Conservation (phyloP, 1,140 invertebrate species). For the Magallana angulata region DNA sequence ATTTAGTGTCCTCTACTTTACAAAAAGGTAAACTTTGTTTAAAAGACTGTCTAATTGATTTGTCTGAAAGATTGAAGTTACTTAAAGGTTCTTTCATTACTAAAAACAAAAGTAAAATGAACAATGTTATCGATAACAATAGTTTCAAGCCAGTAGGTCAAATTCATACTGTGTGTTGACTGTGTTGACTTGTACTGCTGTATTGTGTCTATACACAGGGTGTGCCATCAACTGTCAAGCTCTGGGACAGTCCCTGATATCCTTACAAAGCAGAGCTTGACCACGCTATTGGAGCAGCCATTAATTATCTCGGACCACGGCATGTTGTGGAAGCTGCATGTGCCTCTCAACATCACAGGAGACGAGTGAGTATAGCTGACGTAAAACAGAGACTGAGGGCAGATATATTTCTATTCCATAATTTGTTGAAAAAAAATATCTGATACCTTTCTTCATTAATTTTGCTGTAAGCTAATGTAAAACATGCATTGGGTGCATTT, state of each 20-base stretch:
- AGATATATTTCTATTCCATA: too few species aligned
- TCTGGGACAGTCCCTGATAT: conserved; percentile 89
- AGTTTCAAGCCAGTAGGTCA: too few species aligned
- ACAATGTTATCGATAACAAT: too few species aligned
- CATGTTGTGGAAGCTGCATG: conserved; percentile 84
- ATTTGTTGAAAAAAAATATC: background rate
- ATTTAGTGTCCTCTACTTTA: conserved; percentile 63
- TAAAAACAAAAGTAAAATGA: too few species aligned
- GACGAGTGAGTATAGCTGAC: conserved; percentile 56
- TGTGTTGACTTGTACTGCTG: too few species aligned
- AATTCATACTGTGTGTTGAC: too few species aligned
- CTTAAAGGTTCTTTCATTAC: too few species aligned
- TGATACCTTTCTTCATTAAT: background rate
- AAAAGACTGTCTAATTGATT: too few species aligned
- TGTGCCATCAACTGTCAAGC: conserved; percentile 85
- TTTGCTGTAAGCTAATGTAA: background rate
- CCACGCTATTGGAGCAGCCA: conserved; percentile 89
- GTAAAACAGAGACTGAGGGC: too few species aligned
- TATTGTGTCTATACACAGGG: conserved; percentile 70
- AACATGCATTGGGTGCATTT: background rate
- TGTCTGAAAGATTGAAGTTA: too few species aligned
- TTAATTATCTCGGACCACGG: conserved; percentile 89
- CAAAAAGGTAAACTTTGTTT: conserved; percentile 61
- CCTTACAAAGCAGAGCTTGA: conserved; percentile 88
- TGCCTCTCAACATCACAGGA: conserved; percentile 84